phyloP scores from a whole-genome alignment of 2,888 invertebrate species.

The Lasioglossum calceatum region DNA sequence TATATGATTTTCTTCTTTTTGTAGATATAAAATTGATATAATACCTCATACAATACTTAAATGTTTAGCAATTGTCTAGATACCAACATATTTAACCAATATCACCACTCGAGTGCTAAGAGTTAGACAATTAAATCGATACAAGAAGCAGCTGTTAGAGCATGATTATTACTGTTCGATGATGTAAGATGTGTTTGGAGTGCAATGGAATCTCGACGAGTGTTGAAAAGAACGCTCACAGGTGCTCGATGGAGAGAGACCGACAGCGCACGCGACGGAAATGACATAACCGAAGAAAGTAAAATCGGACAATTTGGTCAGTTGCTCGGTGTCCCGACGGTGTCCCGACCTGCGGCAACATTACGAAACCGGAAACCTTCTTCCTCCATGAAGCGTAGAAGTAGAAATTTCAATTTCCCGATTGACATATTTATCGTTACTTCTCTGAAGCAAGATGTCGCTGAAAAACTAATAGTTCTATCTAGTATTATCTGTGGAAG shows the following conservation, averaged over 20 bases:
- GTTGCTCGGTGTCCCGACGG: conserved; percentile 9
- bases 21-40: no score
- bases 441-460: not conserved
- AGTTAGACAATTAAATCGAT: not conserved
- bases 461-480: not conserved
- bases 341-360: not conserved
- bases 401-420: not conserved
- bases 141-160: not conserved
- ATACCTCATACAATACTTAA: no score
- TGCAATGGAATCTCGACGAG: not conserved
- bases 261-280: conserved; percentile 15
- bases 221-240: not conserved
- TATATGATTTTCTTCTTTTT: no score
- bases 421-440: not conserved
- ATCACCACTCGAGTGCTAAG: no score
- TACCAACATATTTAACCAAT: no score
- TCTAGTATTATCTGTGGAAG: not conserved
- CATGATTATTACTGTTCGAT: not conserved
- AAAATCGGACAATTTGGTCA: conserved; percentile 32
- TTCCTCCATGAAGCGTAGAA: not conserved
- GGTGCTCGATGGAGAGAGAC: not conserved
- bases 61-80: no score
- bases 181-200: not conserved
- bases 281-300: conserved; percentile 34
- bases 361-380: conserved; percentile 13